Conservation (phyloP, 1,140 invertebrate species). For the Bathynomus jamesi region DNA sequence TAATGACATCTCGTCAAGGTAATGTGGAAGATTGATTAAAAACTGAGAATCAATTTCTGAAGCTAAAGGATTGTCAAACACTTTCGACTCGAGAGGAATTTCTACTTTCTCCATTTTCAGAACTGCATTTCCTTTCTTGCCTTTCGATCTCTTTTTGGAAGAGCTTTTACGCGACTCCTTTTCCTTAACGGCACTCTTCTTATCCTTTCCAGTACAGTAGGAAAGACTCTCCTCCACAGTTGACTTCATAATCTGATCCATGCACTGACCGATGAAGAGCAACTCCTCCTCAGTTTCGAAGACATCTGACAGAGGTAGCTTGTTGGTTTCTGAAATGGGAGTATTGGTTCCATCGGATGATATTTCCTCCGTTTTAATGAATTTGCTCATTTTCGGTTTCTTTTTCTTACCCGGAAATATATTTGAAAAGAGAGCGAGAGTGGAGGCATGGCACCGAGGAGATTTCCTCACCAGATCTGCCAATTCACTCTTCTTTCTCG, state of each 20-base stretch:
- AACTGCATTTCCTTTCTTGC: constrained; percentile 14
- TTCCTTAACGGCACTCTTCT: constrained; percentile 4
- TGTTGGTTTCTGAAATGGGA: constrained; percentile 25
- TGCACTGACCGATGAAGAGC: constrained; percentile 24
- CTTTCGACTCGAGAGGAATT: constrained; percentile 23
- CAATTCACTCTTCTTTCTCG: constrained; percentile 32
- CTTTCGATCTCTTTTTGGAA: constrained; percentile 27
- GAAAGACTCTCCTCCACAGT: constrained; percentile 5
- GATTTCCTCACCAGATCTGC: constrained; percentile 35
- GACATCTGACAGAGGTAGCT: constrained; percentile 16
- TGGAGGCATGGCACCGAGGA: constrained; percentile 36
- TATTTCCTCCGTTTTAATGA: constrained; percentile 25
- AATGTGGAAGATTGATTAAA: constrained; percentile 24
- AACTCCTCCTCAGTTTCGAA: constrained; percentile 32
- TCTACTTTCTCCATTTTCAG: background rate
- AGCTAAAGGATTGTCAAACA: constrained; percentile 33
- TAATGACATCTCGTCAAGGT: constrained; percentile 17
- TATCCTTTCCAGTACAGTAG: background rate
- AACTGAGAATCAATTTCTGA: constrained; percentile 31
- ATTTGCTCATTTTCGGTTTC: constrained; percentile 9
- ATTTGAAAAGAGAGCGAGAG: constrained; percentile 33
- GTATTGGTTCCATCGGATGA: constrained; percentile 36
- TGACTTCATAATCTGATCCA: constrained; percentile 29
- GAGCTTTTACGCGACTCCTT: constrained; percentile 8
- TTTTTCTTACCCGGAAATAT: constrained; percentile 25